Evolutionary conservation across 2,888 invertebrate species (phyloP).

Genomic region (Drosophila neonasuta): DNA sequence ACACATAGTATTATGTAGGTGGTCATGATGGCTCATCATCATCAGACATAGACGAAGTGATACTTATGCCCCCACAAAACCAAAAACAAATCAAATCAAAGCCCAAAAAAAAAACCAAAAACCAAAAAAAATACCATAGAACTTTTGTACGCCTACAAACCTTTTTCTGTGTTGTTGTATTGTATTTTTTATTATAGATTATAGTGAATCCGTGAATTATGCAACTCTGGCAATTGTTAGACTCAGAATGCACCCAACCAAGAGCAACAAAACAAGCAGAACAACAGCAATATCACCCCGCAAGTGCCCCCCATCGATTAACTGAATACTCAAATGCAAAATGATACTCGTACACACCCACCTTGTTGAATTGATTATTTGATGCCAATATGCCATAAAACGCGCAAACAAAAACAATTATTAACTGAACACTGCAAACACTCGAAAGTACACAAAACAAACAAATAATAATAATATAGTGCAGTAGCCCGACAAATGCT

Average conservation of each 20-base stretch:
- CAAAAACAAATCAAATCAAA: conserved; percentile 15
- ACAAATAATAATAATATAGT: conserved; percentile 23
- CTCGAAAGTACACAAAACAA: conserved; percentile 29
- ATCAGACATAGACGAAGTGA: conserved; percentile 53
- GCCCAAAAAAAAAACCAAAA: conserved; percentile 17
- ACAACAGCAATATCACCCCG: conserved; percentile 61
- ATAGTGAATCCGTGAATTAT: conserved; percentile 77
- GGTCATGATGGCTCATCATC: conserved; percentile 46
- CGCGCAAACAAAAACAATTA: conserved; percentile 34
- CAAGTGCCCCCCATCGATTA: conserved; percentile 59
- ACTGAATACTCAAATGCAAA: conserved; percentile 44
- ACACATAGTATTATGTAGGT: conserved; percentile 20
- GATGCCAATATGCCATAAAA: conserved; percentile 50
- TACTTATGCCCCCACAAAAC: conserved; percentile 36
- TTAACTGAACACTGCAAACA: conserved; percentile 16
- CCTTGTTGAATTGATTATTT: conserved; percentile 56
- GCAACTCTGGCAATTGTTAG: conserved; percentile 76
- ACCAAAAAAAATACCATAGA: conserved; percentile 25
- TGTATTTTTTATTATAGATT: conserved; percentile 73
- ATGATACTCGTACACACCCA: conserved; percentile 48
- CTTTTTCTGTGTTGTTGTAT: conserved; percentile 68
- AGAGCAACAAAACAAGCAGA: conserved; percentile 51
- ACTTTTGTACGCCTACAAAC: conserved; percentile 63
- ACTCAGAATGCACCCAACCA: conserved; percentile 70
- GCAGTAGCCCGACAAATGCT: conserved; percentile 68